Percentiles rank a stretch among this genome's conserved stretches.
These are phyloP conservation scores for Acanthochromis polyacanthus DNA, from an alignment of 2,113 vertebrate genomes.

Conservation along the genomic window DNA sequence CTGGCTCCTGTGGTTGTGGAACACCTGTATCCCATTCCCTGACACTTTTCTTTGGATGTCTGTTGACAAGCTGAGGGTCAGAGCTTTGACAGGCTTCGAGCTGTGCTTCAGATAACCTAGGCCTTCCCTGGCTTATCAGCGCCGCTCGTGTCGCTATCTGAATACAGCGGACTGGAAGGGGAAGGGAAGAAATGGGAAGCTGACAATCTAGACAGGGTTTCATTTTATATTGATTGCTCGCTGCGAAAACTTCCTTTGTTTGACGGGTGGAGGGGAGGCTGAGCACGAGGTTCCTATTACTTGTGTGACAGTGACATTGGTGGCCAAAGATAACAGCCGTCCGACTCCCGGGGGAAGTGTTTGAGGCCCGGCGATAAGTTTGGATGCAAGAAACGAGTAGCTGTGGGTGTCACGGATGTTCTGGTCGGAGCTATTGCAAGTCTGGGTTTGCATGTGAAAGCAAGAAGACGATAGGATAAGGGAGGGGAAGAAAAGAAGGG, in stretches of 20 bases:
- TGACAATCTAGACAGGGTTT: slow-evolving; percentile 65
- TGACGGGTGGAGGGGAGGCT: slow-evolving; percentile 24
- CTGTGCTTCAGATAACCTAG: slow-evolving; percentile 57
- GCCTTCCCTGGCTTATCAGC: slow-evolving; percentile 35
- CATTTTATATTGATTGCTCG: slow-evolving; percentile 71
- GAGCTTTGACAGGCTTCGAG: slow-evolving; percentile 29
- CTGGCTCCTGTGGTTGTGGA: slow-evolving; percentile 36
- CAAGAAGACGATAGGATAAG: neutral
- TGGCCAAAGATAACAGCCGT: slow-evolving; percentile 80
- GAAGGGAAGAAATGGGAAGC: slow-evolving; percentile 61
- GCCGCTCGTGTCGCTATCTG: slow-evolving; percentile 22
- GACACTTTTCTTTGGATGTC: slow-evolving; percentile 45
- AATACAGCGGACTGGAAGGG: slow-evolving; percentile 23
- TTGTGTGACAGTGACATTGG: slow-evolving; percentile 72
- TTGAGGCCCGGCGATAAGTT: slow-evolving; percentile 73
- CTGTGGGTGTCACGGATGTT: slow-evolving; percentile 40
- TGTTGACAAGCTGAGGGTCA: slow-evolving; percentile 51
- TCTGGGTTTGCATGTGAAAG: slow-evolving; percentile 1
- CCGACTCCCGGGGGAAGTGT: slow-evolving; percentile 72
- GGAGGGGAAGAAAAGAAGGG: neutral
- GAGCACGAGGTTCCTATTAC: slow-evolving; percentile 71
- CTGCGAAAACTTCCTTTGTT: slow-evolving; percentile 76
- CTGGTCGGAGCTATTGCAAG: slow-evolving; percentile 23
- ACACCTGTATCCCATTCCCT: slow-evolving; percentile 54
- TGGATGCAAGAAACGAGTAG: slow-evolving; percentile 53